Percentiles rank a stretch among this genome's conserved stretches.
Conservation (phyloP, 2,888 invertebrate species). For the Operophtera brumata region DNA sequence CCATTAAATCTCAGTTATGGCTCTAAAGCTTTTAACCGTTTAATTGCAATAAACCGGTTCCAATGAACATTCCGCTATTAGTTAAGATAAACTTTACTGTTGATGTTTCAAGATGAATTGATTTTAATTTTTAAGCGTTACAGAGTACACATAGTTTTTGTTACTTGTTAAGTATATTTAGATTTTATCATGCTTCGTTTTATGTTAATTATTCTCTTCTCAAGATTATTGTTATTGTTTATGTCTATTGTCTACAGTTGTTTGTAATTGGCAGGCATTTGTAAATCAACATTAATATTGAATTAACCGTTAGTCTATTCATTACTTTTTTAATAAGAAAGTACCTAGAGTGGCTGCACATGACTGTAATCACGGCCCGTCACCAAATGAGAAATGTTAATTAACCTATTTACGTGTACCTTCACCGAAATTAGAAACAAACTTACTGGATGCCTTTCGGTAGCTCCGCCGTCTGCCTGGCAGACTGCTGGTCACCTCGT, state of each 20-base stretch:
- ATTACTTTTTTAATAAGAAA: constrained; percentile 10
- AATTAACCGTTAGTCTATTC: constrained; percentile 18
- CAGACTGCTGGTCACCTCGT: constrained; percentile 73
- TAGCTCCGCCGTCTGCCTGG: constrained; percentile 69
- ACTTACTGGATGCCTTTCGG: constrained; percentile 82
- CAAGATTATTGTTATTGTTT: constrained; percentile 20
- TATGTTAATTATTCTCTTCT: constrained; percentile 9
- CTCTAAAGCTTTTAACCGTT: constrained; percentile 11
- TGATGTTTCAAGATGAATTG: constrained; percentile 6
- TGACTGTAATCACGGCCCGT: constrained; percentile 23
- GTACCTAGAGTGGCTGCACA: constrained; percentile 24
- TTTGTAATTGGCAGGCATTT: constrained; percentile 7
- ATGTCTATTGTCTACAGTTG: constrained; percentile 8
- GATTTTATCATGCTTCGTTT: constrained; percentile 22
- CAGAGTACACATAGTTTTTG: background rate
- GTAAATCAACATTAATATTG: constrained; percentile 12
- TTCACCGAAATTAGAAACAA: constrained; percentile 29
- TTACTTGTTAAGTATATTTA: constrained; percentile 16
- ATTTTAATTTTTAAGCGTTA: constrained; percentile 1
- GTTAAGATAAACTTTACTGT: constrained; percentile 20
- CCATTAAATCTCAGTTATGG: constrained; percentile 4
- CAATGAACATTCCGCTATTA: constrained; percentile 21
- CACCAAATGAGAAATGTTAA: constrained; percentile 26
- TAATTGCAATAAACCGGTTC: constrained; percentile 19
- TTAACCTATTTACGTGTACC: constrained; percentile 11